phyloP scores from a whole-genome alignment of 2,113 vertebrate genomes.

The cat (Felis catus) region F.catus_Fca126_mat1.0 CM031424.1:58297001-58297500 shows the following conservation, averaged over 20 bases:
- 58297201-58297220: not conserved
- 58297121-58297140: not conserved
- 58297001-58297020: not conserved
- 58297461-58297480: not conserved
- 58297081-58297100: not conserved
- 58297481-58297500: not conserved
- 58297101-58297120: not conserved
- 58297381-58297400: not conserved
- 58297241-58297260: not conserved
- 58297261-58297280: not conserved
- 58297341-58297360: not conserved
- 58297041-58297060: not conserved
- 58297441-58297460: not conserved
- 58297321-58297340: not conserved
- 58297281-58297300: not conserved
- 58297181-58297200: not conserved
- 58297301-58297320: not conserved
- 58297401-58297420: not conserved
- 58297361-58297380: not conserved
- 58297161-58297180: not conserved
- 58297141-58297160: not conserved
- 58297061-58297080: rapidly evolving
- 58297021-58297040: not conserved
- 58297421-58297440: not conserved
- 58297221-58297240: not conserved